Percentiles rank a stretch among this genome's conserved stretches.
Evolutionary conservation across 2,888 invertebrate species (phyloP).

Genomic region (Lydus trimaculatus): DNA sequence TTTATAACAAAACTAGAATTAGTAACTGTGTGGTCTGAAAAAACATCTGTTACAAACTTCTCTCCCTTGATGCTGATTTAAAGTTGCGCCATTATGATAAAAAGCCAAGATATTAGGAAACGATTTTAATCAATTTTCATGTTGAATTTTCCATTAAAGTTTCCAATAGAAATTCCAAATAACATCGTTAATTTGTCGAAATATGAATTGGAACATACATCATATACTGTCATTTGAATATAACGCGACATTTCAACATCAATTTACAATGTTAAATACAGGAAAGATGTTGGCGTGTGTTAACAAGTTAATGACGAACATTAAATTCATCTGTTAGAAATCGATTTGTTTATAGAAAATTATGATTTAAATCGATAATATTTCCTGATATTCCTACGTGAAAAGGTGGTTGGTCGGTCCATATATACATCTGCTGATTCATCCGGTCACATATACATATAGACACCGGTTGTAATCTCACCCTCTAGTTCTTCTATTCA

Average conservation of each 20-base stretch:
- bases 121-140: constrained; percentile 5
- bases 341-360: not conserved
- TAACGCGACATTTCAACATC: constrained; percentile 42
- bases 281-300: constrained; percentile 31
- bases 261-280: constrained; percentile 39
- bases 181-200: constrained; percentile 10
- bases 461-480: constrained; percentile 38
- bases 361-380: not conserved
- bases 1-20: constrained; percentile 7
- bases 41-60: constrained; percentile 8
- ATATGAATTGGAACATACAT: constrained; percentile 1
- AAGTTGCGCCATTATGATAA: not conserved
- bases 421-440: constrained; percentile 51
- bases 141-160: not conserved
- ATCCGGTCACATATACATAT: constrained; percentile 34
- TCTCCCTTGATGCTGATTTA: constrained; percentile 6
- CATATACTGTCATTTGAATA: constrained; percentile 14
- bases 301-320: constrained; percentile 29
- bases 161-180: not conserved
- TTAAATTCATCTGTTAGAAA: not conserved
- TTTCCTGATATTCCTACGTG: constrained; percentile 24
- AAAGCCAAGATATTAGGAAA: not conserved
- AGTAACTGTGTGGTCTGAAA: constrained; percentile 5
- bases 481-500: constrained; percentile 41
- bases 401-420: constrained; percentile 32